phyloP scores from a whole-genome alignment of 2,888 invertebrate genomes.

The Heliconius cydno region DNA sequence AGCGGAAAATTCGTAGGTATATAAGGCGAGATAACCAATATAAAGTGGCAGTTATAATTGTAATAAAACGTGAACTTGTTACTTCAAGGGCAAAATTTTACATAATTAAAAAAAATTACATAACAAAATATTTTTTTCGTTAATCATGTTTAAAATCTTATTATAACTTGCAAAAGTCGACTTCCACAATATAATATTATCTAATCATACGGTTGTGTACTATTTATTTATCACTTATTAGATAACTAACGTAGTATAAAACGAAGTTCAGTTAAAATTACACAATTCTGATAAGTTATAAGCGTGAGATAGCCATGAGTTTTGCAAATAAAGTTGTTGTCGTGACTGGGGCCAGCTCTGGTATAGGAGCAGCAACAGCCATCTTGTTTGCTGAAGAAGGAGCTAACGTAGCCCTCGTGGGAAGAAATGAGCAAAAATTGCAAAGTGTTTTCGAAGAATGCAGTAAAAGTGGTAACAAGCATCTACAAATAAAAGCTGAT shows the following conservation, averaged over 20 bases:
- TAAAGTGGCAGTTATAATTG: background rate
- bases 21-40: background rate
- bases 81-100: background rate
- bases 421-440: constrained; percentile 54
- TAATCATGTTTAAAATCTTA: background rate
- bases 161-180: background rate
- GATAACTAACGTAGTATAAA: constrained; percentile 5
- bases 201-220: background rate
- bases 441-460: constrained; percentile 49
- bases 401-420: constrained; percentile 56
- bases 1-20: background rate
- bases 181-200: background rate
- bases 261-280: background rate
- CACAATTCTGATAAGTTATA: background rate
- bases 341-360: constrained; percentile 57
- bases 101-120: background rate
- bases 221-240: background rate
- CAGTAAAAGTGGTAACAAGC: constrained; percentile 47
- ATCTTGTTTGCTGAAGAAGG: constrained; percentile 54
- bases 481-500: constrained; percentile 46
- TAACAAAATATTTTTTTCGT: background rate
- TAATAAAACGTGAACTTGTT: background rate
- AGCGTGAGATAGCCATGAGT: constrained; percentile 42
- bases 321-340: constrained; percentile 55
- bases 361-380: constrained; percentile 57